Evolutionary conservation across 2,113 vertebrate genomes (phyloP), one percentile per base, ranked within the genome.

Genomic region (Pangasianodon gigas): DNA sequence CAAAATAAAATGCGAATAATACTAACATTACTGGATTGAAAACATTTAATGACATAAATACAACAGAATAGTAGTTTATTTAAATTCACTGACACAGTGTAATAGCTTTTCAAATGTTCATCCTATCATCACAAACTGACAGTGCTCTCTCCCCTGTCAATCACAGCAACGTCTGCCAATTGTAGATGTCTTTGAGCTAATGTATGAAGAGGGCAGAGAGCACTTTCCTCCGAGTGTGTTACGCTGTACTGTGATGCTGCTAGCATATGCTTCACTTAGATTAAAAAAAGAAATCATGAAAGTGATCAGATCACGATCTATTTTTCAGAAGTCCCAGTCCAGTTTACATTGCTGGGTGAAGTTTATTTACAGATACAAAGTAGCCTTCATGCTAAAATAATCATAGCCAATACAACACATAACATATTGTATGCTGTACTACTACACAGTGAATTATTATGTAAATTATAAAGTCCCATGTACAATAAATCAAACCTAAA

Each of bases 311-410:
- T 69, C 48, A 69, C 80, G 37, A 48, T 58, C 51, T 71, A 24
- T 87, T n/a, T 77, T 79, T 87, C 67, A 88, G 77, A 83, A 84
- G 19, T 88, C 87, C 65, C 10, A 3, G 60, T 84, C 77, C 81
- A 89, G 46, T 51, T 48, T 84, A 74, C 4, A 14, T 84, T 84
- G 79, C 80, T 84, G 88, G n/a, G 24, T 62, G 8, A 62, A 16
- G 4, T 69, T 71, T 84, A 69, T 84, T 82, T 88, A 71, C 29
- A 83, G 60, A 44, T 74, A 84, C 4, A 80, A 48, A 77, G 21
- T 24, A 54, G 51, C 80, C 56, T 82, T 74, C 80, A 52, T 84
- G 62, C 16, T 82, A 83, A 82, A 69, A 29, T 62, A 44, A n/a
- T 67, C 29, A n/a, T n/a, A 67, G 65, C 11, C 65, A 32, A 19